A percentile compares a stretch with the other conserved stretches of the same genome.
phyloP scores from a whole-genome alignment of 2,113 vertebrate genomes.

The Bos indicus region DNA sequence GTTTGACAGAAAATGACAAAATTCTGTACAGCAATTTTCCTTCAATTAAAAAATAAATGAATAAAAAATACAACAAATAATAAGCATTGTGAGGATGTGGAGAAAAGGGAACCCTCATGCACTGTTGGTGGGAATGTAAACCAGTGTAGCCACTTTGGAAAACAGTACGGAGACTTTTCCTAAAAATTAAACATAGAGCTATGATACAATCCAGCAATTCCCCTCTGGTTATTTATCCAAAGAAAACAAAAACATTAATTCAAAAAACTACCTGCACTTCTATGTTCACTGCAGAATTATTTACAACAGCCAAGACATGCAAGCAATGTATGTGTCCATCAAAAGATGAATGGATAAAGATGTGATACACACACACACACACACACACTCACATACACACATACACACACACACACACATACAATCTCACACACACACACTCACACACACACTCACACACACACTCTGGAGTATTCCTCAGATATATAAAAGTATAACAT shows the following conservation, averaged over 20 bases:
- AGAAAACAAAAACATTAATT: neutral
- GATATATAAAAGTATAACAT: neutral
- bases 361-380: too few relatives aligned
- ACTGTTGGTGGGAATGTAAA: neutral
- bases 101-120: neutral
- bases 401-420: neutral
- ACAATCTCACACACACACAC: neutral
- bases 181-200: neutral
- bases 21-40: neutral
- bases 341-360: too few relatives aligned
- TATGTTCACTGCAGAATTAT: neutral
- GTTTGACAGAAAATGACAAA: neutral
- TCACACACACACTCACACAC: neutral
- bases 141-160: neutral
- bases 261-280: neutral
- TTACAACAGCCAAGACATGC: neutral
- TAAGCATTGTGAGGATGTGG: neutral
- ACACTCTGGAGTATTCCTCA: neutral
- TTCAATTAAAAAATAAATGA: neutral
- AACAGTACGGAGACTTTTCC: neutral
- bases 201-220: neutral
- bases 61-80: neutral
- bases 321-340: neutral
- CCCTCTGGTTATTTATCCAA: neutral
- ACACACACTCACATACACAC: too few relatives aligned